These are phyloP conservation scores for Caenorhabditis remanei DNA, from an alignment of 1,140 invertebrate genomes.

Conservation along the genomic window DNA sequence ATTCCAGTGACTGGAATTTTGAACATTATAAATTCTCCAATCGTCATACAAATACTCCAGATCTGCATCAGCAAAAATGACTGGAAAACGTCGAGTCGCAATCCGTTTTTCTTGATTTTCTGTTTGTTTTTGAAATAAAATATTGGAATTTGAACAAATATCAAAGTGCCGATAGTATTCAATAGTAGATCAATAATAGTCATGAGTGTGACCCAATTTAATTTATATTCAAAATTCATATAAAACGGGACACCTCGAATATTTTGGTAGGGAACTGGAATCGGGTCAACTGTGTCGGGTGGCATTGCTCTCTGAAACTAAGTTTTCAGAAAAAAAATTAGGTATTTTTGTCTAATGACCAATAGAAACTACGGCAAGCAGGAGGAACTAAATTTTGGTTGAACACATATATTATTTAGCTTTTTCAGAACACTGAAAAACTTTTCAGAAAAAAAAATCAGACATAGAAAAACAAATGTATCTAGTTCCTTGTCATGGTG, in stretches of 20 bases:
- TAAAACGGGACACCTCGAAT: not conserved
- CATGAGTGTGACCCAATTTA: not conserved
- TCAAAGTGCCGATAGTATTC: not conserved
- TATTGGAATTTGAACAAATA: not conserved
- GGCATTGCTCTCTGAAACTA: too few species aligned
- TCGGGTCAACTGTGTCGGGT: too few species aligned
- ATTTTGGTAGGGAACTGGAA: too few species aligned
- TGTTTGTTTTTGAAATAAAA: not conserved
- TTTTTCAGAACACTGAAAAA: too few species aligned
- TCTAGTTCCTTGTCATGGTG: too few species aligned
- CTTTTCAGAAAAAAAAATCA: too few species aligned
- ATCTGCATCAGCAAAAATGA: not conserved
- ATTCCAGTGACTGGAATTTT: not conserved
- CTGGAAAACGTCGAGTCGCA: not conserved
- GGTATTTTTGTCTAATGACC: too few species aligned
- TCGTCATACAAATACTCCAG: not conserved
- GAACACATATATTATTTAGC: too few species aligned
- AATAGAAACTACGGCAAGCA: too few species aligned
- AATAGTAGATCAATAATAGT: not conserved
- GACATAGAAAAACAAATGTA: too few species aligned
- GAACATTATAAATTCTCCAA: not conserved
- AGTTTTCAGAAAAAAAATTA: too few species aligned
- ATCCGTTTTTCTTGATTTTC: not conserved
- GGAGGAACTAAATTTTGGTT: too few species aligned
- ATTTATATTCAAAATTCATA: not conserved